Conservation (phyloP, 2,797 vertebrate species). For the Sebastes nivosus region DNA sequence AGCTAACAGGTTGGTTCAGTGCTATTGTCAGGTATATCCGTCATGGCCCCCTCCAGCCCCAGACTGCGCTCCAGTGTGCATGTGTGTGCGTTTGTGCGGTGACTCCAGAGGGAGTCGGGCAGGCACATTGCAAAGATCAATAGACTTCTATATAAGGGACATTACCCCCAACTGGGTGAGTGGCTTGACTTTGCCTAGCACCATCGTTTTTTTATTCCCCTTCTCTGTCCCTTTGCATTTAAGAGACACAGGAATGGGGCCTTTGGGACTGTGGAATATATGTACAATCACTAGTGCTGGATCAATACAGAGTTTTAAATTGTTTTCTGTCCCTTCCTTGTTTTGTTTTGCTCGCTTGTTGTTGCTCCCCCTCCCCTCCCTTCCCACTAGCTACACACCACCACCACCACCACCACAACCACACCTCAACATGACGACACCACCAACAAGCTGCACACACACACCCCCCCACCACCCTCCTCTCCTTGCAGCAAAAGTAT, state of each 20-base stretch:
- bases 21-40: constrained; percentile 95
- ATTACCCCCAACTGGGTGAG: constrained; percentile 92
- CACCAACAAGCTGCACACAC: constrained; percentile 17
- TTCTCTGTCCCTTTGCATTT: constrained; percentile 81
- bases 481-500: constrained; percentile 60
- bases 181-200: constrained; percentile 85
- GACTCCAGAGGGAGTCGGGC: constrained; percentile 67
- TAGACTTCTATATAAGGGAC: constrained; percentile 96
- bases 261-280: constrained; percentile 85
- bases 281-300: constrained; percentile 87
- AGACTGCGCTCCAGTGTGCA: constrained; percentile 67
- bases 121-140: constrained; percentile 90
- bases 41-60: constrained; percentile 86
- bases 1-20: constrained; percentile 97
- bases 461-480: background rate
- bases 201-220: constrained; percentile 84
- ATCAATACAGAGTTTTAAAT: constrained; percentile 91
- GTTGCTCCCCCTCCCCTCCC: background rate
- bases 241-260: constrained; percentile 83
- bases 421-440: constrained; percentile 45
- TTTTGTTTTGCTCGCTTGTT: constrained; percentile 73
- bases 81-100: constrained; percentile 52
- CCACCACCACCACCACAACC: background rate
- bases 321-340: constrained; percentile 84
- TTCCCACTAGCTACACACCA: constrained; percentile 16